Evolutionary conservation across 2,113 vertebrate genomes (phyloP).

Genomic region (Toxostoma redivivum): DNA sequence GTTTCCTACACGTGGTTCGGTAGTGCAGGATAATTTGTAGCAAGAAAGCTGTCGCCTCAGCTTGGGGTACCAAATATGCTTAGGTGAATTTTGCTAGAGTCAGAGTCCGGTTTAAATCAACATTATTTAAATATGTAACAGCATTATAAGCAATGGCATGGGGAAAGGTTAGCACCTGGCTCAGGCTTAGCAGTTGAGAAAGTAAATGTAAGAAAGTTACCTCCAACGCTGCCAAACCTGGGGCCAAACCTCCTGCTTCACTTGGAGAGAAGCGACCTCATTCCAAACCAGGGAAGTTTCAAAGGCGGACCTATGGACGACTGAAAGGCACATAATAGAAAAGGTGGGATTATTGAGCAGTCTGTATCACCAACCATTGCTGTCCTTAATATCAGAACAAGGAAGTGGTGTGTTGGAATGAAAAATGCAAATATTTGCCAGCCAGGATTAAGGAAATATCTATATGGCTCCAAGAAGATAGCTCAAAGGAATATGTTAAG

Average conservation of each 20-base stretch:
- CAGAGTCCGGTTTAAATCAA: neutral
- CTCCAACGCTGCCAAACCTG: neutral
- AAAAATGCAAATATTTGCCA: neutral
- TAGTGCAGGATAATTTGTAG: neutral
- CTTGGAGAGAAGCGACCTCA: neutral
- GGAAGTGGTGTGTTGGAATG: neutral
- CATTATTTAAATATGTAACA: neutral
- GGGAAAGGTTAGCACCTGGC: neutral
- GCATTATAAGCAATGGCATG: accelerated
- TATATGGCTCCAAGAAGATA: neutral
- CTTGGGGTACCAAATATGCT: accelerated
- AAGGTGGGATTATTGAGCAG: neutral
- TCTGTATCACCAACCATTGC: neutral
- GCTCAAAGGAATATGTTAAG: accelerated
- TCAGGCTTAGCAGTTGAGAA: neutral
- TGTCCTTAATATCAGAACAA: neutral
- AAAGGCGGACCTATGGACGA: accelerated
- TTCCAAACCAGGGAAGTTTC: neutral
- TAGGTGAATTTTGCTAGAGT: neutral
- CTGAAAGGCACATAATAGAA: neutral
- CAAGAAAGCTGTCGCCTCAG: neutral
- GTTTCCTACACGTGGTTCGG: neutral
- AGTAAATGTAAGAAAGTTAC: neutral
- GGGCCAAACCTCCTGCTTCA: neutral
- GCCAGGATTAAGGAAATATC: neutral